A percentile compares a stretch with the other conserved stretches of the same genome.
Conservation (phyloP, 30 jellyfish, hydroid and myxozoan species). For the Rhopilema esculentum region DNA sequence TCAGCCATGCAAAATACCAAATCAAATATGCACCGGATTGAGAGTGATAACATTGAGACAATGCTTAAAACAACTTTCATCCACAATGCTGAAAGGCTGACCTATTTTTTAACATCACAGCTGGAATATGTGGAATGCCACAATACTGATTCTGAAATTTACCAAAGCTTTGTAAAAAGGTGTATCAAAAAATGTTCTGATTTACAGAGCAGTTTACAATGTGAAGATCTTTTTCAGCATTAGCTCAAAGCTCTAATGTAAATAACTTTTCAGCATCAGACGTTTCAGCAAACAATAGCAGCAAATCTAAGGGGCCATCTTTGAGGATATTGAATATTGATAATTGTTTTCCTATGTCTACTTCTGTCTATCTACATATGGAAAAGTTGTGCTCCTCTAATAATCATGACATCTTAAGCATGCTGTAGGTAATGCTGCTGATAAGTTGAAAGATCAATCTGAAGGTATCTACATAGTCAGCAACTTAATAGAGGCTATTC, state of each 20-base stretch:
- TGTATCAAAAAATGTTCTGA: too few relatives aligned
- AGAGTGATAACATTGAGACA: conserved; percentile 26
- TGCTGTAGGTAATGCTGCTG: too few relatives aligned
- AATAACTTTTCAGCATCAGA: too few relatives aligned
- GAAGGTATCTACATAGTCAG: too few relatives aligned
- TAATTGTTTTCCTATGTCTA: background rate
- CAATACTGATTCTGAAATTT: background rate
- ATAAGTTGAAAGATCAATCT: too few relatives aligned
- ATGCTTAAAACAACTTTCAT: conserved; percentile 12
- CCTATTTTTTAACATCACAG: conserved; percentile 10
- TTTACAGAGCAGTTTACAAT: too few relatives aligned
- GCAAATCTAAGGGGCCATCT: too few relatives aligned
- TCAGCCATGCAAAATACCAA: background rate
- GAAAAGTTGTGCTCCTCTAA: conserved; percentile 10
- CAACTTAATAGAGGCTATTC: too few relatives aligned
- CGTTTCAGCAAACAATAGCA: too few relatives aligned
- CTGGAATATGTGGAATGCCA: background rate
- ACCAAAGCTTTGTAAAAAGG: too few relatives aligned
- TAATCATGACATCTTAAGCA: background rate
- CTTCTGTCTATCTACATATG: conserved; percentile 22
- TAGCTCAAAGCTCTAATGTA: too few relatives aligned
- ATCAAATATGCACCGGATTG: conserved; percentile 20
- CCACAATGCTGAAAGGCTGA: conserved; percentile 33
- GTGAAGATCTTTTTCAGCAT: too few relatives aligned
- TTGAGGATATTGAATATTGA: background rate